phyloP scores from a whole-genome alignment of 1,140 invertebrate genomes.

The Papilio machaon region DNA sequence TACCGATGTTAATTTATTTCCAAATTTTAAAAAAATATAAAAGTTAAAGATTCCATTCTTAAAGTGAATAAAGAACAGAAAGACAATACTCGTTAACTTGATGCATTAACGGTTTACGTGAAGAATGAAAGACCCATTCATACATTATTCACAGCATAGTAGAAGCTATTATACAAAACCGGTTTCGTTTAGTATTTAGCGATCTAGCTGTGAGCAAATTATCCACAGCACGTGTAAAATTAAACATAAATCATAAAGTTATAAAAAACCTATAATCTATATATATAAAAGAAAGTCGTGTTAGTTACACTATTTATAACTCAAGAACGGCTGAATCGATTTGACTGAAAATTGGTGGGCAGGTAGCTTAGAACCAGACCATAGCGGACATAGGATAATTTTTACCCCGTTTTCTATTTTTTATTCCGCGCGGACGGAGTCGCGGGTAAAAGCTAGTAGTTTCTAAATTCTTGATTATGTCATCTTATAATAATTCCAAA shows the following conservation, averaged over 20 bases:
- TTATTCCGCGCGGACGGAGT: too few species aligned
- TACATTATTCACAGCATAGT: constrained; percentile 12
- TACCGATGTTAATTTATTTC: neutral
- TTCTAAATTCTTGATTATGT: too few species aligned
- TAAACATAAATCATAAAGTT: neutral
- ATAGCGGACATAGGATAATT: too few species aligned
- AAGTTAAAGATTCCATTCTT: constrained; percentile 20
- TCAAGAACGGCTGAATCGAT: too few species aligned
- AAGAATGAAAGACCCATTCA: constrained; percentile 27
- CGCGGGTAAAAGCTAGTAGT: too few species aligned
- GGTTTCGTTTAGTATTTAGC: constrained; percentile 13
- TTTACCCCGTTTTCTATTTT: too few species aligned
- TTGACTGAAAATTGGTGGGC: too few species aligned
- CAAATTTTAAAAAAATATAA: neutral
- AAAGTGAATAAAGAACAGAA: neutral
- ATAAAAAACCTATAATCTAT: too few species aligned
- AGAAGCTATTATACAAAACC: constrained; percentile 19
- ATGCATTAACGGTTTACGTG: neutral
- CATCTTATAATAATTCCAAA: too few species aligned
- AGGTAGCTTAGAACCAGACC: too few species aligned
- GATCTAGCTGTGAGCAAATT: neutral
- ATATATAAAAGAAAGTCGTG: too few species aligned
- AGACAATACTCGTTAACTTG: constrained; percentile 12
- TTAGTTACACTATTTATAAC: too few species aligned
- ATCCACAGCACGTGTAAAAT: neutral